Percentiles rank a stretch among this genome's conserved stretches.
These are phyloP conservation scores for Artemisiospiza belli DNA, from an alignment of 2,113 vertebrate species.

Conservation along the genomic window DNA sequence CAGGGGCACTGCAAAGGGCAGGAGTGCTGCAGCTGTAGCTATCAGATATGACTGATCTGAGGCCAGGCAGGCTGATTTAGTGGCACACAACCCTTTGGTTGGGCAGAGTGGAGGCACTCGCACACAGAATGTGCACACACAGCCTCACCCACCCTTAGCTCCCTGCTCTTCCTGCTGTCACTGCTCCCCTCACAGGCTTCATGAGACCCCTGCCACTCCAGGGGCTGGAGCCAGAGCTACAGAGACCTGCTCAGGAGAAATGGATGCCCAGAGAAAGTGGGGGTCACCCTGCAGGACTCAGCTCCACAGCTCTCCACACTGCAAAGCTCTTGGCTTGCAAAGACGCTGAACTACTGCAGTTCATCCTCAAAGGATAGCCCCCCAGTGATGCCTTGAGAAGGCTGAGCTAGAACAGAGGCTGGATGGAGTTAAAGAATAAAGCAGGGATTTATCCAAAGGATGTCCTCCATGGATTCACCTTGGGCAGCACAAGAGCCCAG, in stretches of 20 bases:
- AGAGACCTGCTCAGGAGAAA: background rate
- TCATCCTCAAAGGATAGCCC: background rate
- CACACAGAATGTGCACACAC: fast-evolving
- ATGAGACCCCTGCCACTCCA: background rate
- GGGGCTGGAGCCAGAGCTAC: background rate
- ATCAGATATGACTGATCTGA: background rate
- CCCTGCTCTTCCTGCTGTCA: background rate
- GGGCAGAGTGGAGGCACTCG: background rate
- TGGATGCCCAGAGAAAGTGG: too few relatives aligned
- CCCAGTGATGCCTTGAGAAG: background rate
- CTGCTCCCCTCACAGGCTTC: background rate
- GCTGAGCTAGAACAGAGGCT: background rate
- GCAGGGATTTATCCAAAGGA: background rate
- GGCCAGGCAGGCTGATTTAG: background rate
- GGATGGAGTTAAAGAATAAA: background rate
- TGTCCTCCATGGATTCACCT: background rate
- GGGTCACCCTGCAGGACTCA: background rate
- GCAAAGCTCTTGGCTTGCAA: background rate
- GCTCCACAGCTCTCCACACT: background rate
- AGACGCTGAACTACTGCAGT: fast-evolving
- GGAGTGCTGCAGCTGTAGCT: background rate
- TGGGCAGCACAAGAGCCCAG: background rate
- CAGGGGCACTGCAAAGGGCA: background rate
- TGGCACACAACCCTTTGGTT: fast-evolving
- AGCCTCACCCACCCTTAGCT: background rate